A percentile compares a stretch with the other conserved stretches of the same genome.
These are phyloP conservation scores for Platerodrilus igneus DNA, from an alignment of 2,888 invertebrate genomes.

Conservation along the genomic window DNA sequence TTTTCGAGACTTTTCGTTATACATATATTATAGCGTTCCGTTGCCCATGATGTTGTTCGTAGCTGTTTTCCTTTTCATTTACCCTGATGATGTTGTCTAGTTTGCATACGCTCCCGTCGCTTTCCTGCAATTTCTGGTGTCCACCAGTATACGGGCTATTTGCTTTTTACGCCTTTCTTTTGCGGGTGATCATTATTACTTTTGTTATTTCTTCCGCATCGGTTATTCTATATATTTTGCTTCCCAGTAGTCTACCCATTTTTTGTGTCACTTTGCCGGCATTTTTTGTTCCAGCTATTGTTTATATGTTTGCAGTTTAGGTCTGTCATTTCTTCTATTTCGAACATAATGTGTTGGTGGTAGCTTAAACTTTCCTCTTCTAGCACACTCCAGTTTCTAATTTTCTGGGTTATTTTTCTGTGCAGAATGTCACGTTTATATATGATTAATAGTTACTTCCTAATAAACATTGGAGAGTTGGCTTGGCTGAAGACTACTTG, in stretches of 20 bases:
- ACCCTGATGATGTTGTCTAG: no score
- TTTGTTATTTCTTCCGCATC: neutral
- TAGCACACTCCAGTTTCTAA: neutral
- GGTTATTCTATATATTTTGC: neutral
- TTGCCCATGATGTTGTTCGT: no score
- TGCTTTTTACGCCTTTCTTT: neutral
- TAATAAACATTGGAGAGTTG: neutral
- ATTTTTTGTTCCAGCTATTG: neutral
- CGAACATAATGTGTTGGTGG: neutral
- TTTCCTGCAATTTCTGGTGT: no score
- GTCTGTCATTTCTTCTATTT: neutral
- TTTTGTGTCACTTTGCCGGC: neutral
- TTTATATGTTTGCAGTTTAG: neutral
- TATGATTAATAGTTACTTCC: neutral
- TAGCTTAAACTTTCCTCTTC: neutral
- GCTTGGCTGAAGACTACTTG: neutral
- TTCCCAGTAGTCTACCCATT: neutral
- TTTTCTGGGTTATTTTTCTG: neutral
- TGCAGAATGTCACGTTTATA: neutral
- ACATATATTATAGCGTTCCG: no score
- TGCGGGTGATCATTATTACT: neutral
- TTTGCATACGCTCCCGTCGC: no score
- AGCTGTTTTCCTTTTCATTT: no score
- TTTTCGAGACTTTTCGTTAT: no score
- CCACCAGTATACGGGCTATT: constrained; percentile 1